Base-by-base conservation (phyloP, 2,888 invertebrate species). In the Dyspetes luteomarginatus region DNA sequence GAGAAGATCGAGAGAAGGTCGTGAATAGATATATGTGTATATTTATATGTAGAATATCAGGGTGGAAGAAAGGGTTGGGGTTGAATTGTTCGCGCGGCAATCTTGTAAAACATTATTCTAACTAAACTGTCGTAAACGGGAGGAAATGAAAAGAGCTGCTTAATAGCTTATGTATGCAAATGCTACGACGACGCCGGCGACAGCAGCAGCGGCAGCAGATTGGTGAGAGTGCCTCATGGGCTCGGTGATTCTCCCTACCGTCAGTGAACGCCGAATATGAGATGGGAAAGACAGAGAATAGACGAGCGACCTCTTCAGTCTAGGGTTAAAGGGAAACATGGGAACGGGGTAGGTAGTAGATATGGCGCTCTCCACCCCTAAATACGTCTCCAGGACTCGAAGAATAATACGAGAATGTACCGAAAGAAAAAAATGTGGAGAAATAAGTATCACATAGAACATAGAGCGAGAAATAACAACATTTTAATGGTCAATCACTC, bases 61-160 rank as follows among this genome's bases (percentile, higher is more conserved):
- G 36, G 43, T 30, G 19, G 85, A 85, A 77, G 82, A 56, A 81
- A 78, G 81, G 81, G 73, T 81, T 74, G 85, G 84, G 83, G 85
- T 24, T 48, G 84, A 89, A 87, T 87, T 85, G 88, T 91, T 91
- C 88, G 85, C 89, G 86, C 85, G 81, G 88, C 90, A 91, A 91
- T 92, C 91, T 90, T 90, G 91, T 89, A 89, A 88, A 90, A 89
- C 91, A 89, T 91, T 92, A 91, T 91, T 91, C 92, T 86, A 88
- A 89, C 92, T 92, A 92, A 91, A 92, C 91, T 91, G 91, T 92
- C 91, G 91, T 92, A 92, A 92, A 91, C 91, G 91, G 88, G 91
- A 91, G 92, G 92, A 92, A 92, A 92, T 92, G 91, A 91, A 92
- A 92, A 92, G 92, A 92, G 91, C 91, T 91, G 89, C 89, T 92